Evolutionary conservation across 2,797 vertebrate species (phyloP).

Genomic region (Ctenopoma kingsleyae): DNA sequence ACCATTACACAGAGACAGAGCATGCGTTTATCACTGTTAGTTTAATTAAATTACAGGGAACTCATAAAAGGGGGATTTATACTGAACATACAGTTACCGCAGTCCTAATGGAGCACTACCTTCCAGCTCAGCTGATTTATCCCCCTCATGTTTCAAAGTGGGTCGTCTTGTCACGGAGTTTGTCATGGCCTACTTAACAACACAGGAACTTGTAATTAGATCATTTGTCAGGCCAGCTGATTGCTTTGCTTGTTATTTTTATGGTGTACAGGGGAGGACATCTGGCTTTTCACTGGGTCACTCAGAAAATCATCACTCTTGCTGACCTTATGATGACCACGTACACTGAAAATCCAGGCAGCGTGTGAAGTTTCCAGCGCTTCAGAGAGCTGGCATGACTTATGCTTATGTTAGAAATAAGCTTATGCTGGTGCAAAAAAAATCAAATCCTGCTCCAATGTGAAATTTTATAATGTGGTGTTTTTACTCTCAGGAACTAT

Average conservation of each 20-base stretch:
- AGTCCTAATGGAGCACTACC: conserved; percentile 68
- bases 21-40: conserved; percentile 74
- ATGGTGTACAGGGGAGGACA: conserved; percentile 22
- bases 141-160: conserved; percentile 66
- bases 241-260: conserved; percentile 58
- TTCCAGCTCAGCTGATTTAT: conserved; percentile 74
- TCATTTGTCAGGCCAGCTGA: conserved; percentile 67
- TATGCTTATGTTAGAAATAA: background rate
- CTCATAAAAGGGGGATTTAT: conserved; percentile 73
- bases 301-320: conserved; percentile 20
- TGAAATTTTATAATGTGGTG: conserved; percentile 1
- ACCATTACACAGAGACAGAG: conserved; percentile 72
- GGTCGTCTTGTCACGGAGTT: conserved; percentile 68
- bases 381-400: conserved; percentile 4
- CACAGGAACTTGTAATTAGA: conserved; percentile 69
- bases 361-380: conserved; percentile 1
- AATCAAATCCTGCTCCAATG: background rate
- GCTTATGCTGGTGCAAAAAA: background rate
- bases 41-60: conserved; percentile 83
- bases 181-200: conserved; percentile 79
- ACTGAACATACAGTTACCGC: conserved; percentile 62
- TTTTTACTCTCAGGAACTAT: background rate
- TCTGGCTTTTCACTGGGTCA: conserved; percentile 33
- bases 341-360: conserved; percentile 4
- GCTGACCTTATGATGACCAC: conserved; percentile 6